Percentiles rank a stretch among this genome's conserved stretches.
Evolutionary conservation across 2,113 vertebrate species (phyloP).

Genomic region (Astur gentilis): DNA sequence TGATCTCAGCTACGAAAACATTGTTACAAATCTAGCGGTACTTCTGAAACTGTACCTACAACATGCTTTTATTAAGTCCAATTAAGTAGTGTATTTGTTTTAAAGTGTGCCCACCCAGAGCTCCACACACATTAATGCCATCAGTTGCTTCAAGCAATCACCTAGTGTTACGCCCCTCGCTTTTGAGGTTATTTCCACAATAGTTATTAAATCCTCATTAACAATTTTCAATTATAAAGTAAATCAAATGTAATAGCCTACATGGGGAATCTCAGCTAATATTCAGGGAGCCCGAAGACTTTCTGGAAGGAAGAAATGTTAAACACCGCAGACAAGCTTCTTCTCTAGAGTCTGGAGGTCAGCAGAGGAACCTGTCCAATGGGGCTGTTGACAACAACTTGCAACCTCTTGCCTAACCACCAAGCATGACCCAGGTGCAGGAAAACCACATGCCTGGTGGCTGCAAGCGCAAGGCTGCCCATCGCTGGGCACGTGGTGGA

Average conservation of each 20-base stretch:
- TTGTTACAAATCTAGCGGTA: neutral
- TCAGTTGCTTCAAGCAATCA: neutral
- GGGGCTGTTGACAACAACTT: neutral
- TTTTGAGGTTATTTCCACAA: neutral
- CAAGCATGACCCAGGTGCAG: neutral
- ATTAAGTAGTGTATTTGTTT: neutral
- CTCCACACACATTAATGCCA: neutral
- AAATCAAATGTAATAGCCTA: neutral
- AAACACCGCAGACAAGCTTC: neutral
- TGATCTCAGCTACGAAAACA: neutral
- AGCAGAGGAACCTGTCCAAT: neutral
- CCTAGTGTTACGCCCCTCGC: accelerated
- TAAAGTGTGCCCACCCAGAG: neutral
- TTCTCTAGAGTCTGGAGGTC: neutral
- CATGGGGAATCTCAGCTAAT: neutral
- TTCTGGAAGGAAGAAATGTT: neutral
- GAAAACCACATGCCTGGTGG: neutral
- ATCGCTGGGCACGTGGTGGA: neutral
- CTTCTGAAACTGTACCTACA: neutral
- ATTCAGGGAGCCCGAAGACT: neutral
- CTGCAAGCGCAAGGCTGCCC: neutral
- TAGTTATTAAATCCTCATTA: neutral
- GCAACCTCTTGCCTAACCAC: neutral
- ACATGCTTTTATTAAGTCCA: neutral
- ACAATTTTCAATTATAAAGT: neutral